phyloP scores from a whole-genome alignment of 2,888 invertebrate species.

The Epinotia ramella region DNA sequence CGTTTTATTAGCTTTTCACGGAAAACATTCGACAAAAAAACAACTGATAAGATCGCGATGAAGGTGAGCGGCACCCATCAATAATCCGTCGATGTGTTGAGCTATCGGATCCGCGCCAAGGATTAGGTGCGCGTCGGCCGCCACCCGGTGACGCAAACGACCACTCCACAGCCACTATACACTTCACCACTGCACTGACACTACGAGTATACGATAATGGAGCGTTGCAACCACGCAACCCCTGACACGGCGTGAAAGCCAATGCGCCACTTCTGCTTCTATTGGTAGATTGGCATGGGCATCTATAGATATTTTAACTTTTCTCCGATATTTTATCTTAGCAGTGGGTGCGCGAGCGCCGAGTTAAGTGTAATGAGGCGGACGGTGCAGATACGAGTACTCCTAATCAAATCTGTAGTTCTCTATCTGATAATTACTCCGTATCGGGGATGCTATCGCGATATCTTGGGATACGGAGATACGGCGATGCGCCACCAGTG shows the following conservation, averaged over 20 bases:
- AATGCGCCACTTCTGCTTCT: slow-evolving; percentile 19
- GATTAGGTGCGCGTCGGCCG: slow-evolving; percentile 41
- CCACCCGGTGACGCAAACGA: slow-evolving; percentile 39
- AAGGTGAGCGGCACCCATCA: slow-evolving; percentile 77
- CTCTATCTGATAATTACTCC: slow-evolving; percentile 80
- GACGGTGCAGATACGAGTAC: slow-evolving; percentile 66
- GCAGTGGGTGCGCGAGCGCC: slow-evolving; percentile 54
- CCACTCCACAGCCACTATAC: slow-evolving; percentile 39
- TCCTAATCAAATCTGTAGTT: slow-evolving; percentile 78
- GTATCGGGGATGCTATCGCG: slow-evolving; percentile 78
- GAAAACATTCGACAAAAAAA: slow-evolving; percentile 80
- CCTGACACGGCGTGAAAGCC: slow-evolving; percentile 17
- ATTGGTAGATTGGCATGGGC: slow-evolving; percentile 33
- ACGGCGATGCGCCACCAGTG: slow-evolving; percentile 51
- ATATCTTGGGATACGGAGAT: slow-evolving; percentile 68
- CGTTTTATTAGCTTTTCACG: slow-evolving; percentile 76
- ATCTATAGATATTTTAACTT: slow-evolving; percentile 48
- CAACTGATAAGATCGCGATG: slow-evolving; percentile 79
- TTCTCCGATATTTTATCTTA: slow-evolving; percentile 48
- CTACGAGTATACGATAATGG: slow-evolving; percentile 27
- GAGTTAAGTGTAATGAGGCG: slow-evolving; percentile 65
- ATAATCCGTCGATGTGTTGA: slow-evolving; percentile 70
- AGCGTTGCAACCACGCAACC: slow-evolving; percentile 18
- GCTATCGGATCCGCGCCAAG: slow-evolving; percentile 44
- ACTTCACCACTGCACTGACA: slow-evolving; percentile 36